These are phyloP conservation scores for Rhogogaster chlorosoma DNA, from an alignment of 2,888 invertebrate genomes.

Conservation along the genomic window DNA sequence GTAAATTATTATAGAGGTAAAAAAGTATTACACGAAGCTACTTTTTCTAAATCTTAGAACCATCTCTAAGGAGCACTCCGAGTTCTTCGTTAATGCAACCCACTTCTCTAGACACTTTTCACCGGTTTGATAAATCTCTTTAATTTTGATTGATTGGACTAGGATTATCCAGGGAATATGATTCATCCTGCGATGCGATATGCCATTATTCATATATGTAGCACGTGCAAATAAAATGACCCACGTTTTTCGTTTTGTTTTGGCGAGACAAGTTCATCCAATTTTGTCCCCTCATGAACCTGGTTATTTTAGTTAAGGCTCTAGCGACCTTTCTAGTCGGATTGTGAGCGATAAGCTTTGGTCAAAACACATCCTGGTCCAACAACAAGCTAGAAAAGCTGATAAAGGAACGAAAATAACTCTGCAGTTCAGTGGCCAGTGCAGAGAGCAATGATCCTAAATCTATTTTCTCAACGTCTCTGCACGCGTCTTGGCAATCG, in stretches of 20 bases:
- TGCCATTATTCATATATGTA: not conserved
- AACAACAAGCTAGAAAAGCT: not conserved
- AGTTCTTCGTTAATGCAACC: slow-evolving; percentile 1
- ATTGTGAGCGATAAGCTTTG: not conserved
- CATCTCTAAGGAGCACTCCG: not conserved
- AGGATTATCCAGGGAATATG: not conserved
- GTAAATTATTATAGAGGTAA: not conserved
- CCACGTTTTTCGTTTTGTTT: not conserved
- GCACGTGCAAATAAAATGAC: not conserved
- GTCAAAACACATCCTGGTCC: not conserved
- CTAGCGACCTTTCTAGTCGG: not conserved
- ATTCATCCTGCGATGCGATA: not conserved
- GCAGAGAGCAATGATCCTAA: not conserved
- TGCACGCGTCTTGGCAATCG: not conserved
- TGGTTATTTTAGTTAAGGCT: not conserved
- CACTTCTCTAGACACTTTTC: slow-evolving; percentile 22
- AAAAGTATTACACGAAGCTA: not conserved
- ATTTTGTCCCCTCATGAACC: not conserved
- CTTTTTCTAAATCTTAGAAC: not conserved
- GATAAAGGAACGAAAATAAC: not conserved
- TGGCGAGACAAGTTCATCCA: not conserved
- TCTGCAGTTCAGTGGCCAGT: not conserved
- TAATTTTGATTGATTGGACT: slow-evolving; percentile 24
- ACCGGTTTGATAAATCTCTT: slow-evolving; percentile 7
- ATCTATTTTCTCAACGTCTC: not conserved